These are phyloP conservation scores for Prolemur simus DNA, from an alignment of 2,113 vertebrate species.

Conservation along the genomic window DNA sequence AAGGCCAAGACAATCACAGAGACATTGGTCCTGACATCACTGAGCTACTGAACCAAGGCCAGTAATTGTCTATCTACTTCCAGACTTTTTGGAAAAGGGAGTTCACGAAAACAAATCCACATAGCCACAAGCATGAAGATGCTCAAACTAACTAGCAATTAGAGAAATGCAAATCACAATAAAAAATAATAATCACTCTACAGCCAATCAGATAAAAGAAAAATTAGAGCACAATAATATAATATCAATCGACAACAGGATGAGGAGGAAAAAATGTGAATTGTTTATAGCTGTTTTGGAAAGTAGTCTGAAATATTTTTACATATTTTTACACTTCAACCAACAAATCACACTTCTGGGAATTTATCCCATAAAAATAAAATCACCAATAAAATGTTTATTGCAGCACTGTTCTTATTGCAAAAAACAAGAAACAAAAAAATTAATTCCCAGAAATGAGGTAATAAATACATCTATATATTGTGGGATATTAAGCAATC, in stretches of 20 bases:
- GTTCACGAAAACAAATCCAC: not conserved
- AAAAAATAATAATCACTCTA: not conserved
- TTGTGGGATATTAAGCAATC: not conserved
- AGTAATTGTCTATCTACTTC: not conserved
- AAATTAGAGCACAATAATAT: not conserved
- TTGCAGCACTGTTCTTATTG: not conserved
- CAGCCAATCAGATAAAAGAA: not conserved
- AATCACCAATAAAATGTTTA: constrained; percentile 9
- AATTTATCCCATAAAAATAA: constrained; percentile 35
- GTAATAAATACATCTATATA: not conserved
- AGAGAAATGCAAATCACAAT: constrained; percentile 7
- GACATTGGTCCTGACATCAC: not conserved
- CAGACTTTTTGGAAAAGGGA: not conserved
- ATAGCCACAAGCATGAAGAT: not conserved
- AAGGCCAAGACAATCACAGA: not conserved
- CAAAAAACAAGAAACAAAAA: not conserved
- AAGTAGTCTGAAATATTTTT: constrained; percentile 24
- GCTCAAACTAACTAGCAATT: not conserved
- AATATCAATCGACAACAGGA: not conserved
- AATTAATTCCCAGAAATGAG: not conserved
- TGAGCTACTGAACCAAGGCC: not conserved
- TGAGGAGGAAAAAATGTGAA: not conserved
- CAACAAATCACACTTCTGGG: constrained; percentile 18
- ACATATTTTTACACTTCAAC: not conserved
- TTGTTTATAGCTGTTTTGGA: constrained; percentile 44